A percentile compares a stretch with the other conserved stretches of the same genome.
Conservation (phyloP, 2,888 invertebrate genomes). For the Liodrosophila aerea region DNA sequence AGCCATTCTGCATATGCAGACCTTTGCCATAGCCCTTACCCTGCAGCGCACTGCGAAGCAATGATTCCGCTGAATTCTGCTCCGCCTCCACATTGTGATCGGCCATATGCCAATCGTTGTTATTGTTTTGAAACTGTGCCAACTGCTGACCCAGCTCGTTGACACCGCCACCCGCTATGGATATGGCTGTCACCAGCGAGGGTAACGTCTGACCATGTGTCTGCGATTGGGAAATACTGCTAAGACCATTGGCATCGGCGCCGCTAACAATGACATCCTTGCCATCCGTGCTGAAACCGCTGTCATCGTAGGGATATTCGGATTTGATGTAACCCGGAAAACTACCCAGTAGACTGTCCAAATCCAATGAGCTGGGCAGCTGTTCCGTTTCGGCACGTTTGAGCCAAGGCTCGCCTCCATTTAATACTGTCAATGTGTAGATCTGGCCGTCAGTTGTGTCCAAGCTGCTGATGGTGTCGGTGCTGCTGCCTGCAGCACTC, state of each 20-base stretch:
- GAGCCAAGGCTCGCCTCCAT: conserved; percentile 88
- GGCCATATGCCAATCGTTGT: conserved; percentile 92
- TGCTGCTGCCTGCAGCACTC: conserved; percentile 71
- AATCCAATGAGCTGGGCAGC: conserved; percentile 86
- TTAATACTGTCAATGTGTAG: conserved; percentile 93
- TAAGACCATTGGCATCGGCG: conserved; percentile 61
- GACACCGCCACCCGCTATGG: conserved; percentile 59
- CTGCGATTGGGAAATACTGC: conserved; percentile 69
- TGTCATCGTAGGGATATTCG: conserved; percentile 90
- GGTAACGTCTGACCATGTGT: conserved; percentile 71
- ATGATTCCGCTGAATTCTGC: conserved; percentile 86
- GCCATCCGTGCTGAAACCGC: conserved; percentile 86
- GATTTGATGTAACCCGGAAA: conserved; percentile 88
- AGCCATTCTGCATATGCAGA: conserved; percentile 81
- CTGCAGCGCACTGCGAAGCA: conserved; percentile 91
- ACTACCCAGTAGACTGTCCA: conserved; percentile 91
- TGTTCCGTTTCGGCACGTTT: conserved; percentile 85
- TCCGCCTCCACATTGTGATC: conserved; percentile 87
- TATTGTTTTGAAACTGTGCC: conserved; percentile 86
- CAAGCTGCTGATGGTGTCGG: conserved; percentile 72
- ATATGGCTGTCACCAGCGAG: conserved; percentile 78
- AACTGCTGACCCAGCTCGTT: conserved; percentile 83
- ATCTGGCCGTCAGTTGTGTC: conserved; percentile 89
- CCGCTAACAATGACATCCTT: conserved; percentile 79
- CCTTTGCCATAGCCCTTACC: conserved; percentile 86